Conservation (phyloP, 2,797 vertebrate species). For the Molossus molossus region DNA sequence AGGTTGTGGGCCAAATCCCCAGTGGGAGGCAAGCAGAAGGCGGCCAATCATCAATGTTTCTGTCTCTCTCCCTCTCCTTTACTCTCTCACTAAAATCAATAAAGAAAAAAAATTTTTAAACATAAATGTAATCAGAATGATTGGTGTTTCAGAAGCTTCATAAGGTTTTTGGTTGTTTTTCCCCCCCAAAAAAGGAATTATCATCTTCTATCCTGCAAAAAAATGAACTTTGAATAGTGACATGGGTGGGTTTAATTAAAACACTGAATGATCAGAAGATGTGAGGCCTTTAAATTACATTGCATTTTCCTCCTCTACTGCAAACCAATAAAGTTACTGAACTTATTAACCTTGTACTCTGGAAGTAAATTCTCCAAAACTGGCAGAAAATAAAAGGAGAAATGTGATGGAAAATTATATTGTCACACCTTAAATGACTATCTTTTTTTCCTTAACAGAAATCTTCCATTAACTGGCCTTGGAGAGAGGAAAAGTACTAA, state of each 20-base stretch:
- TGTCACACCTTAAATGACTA: constrained; percentile 54
- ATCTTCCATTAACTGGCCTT: constrained; percentile 63
- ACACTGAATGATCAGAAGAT: constrained; percentile 51
- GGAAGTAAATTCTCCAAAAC: constrained; percentile 68
- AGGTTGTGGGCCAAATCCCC: too few relatives aligned
- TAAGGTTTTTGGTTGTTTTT: neutral
- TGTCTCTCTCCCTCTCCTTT: too few relatives aligned
- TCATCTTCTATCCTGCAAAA: neutral
- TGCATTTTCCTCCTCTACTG: neutral
- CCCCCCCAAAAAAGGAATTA: neutral
- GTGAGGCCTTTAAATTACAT: constrained; percentile 22
- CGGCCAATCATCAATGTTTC: too few relatives aligned
- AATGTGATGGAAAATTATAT: constrained; percentile 40
- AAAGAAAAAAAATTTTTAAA: constrained; percentile 57
- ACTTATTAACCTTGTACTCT: constrained; percentile 12
- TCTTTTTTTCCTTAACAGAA: constrained; percentile 68
- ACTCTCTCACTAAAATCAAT: too few relatives aligned
- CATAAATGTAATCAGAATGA: neutral
- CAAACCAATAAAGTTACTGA: neutral
- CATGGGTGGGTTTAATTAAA: constrained; percentile 25
- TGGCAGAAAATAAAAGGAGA: constrained; percentile 66
- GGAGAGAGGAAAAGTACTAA: constrained; percentile 14
- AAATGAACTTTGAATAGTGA: constrained; percentile 51
- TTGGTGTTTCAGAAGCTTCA: constrained; percentile 50
- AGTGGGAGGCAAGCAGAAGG: too few relatives aligned